Percentiles rank a stretch among this genome's conserved stretches.
phyloP scores from a whole-genome alignment of 2,797 vertebrate genomes.

The Rhadinocentrus ornatus region DNA sequence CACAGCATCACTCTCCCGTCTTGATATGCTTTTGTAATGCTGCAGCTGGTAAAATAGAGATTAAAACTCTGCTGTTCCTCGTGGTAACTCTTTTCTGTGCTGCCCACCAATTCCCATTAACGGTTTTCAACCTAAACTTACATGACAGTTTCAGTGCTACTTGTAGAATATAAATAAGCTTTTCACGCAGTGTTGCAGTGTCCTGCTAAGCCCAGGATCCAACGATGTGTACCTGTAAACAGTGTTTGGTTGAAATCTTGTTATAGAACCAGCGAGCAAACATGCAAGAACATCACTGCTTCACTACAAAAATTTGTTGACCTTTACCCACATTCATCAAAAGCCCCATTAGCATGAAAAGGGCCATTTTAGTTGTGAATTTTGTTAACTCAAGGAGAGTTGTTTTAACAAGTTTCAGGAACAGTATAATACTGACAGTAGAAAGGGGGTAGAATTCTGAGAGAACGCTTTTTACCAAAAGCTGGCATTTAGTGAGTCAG shows the following conservation, averaged over 20 bases:
- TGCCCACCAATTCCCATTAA: neutral
- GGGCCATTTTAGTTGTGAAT: neutral
- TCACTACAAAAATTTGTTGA: neutral
- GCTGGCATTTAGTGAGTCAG: neutral
- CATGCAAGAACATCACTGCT: neutral
- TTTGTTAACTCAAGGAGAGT: no score
- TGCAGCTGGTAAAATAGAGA: neutral
- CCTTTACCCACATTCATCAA: neutral
- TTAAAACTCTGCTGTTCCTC: neutral
- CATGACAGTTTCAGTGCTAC: neutral
- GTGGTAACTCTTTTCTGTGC: neutral
- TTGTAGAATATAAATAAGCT: neutral
- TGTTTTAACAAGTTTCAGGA: neutral
- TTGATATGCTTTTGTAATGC: neutral
- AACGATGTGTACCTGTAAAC: neutral
- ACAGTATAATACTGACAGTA: neutral
- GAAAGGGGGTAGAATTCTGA: neutral
- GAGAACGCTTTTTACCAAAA: neutral
- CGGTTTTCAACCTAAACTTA: neutral
- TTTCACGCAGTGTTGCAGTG: neutral
- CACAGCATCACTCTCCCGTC: neutral
- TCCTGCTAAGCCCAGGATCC: neutral
- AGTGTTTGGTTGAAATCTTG: neutral
- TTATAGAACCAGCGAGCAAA: neutral
- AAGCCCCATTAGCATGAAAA: no score